A percentile compares a stretch with the other conserved stretches of the same genome.
These are phyloP conservation scores for Tetrao urogallus DNA, from an alignment of 2,113 vertebrate species.

Conservation along the genomic window DNA sequence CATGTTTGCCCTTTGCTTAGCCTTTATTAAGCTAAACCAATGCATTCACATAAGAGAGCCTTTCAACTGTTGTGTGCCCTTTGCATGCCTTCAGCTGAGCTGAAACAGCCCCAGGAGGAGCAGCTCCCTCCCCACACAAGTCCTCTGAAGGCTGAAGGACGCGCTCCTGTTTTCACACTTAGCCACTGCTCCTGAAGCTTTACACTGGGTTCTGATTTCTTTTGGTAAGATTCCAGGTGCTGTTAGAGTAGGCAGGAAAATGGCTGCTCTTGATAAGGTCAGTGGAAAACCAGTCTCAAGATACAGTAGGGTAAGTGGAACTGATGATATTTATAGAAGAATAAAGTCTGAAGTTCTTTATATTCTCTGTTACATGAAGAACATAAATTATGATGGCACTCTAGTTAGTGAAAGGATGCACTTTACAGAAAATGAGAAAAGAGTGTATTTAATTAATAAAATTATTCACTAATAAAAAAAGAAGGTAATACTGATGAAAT, in stretches of 20 bases:
- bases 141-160: background rate
- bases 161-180: background rate
- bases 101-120: accelerated
- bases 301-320: background rate
- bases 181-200: background rate
- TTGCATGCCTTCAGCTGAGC: background rate
- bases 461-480: background rate
- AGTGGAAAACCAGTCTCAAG: conserved; percentile 17
- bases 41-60: background rate
- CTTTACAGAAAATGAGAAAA: background rate
- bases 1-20: background rate
- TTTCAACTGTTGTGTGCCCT: background rate
- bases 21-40: background rate
- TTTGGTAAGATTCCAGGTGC: conserved; percentile 35
- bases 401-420: background rate
- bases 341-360: conserved; percentile 28
- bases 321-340: conserved; percentile 40
- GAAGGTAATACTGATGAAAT: background rate
- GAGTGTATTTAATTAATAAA: background rate
- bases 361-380: background rate
- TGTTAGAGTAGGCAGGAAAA: background rate
- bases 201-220: background rate
- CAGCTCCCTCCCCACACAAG: background rate
- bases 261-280: conserved; percentile 32
- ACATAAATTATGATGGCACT: background rate